Evolutionary conservation across 2,888 invertebrate species (phyloP).

Genomic region (Diaprepes abbreviatus): DNA sequence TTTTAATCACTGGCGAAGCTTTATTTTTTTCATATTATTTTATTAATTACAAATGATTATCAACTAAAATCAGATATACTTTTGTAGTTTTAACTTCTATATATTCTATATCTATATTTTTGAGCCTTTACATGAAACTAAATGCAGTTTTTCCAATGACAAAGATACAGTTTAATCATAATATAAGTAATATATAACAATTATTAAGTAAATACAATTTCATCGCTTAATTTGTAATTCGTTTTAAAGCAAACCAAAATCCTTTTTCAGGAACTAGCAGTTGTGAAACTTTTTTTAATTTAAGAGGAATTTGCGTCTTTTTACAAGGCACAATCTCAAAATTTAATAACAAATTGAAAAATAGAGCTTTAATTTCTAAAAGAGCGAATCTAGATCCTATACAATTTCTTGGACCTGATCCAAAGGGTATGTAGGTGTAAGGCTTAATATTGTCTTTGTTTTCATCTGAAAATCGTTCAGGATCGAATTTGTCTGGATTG

Average conservation of each 20-base stretch:
- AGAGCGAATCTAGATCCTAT: slow-evolving; percentile 68
- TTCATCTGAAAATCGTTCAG: slow-evolving; percentile 57
- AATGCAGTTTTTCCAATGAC: no score
- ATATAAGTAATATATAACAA: no score
- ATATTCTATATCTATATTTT: no score
- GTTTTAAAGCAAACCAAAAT: slow-evolving; percentile 58
- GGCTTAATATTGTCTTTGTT: slow-evolving; percentile 70
- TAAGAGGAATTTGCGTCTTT: slow-evolving; percentile 58
- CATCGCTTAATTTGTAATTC: not conserved
- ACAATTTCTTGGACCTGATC: slow-evolving; percentile 74
- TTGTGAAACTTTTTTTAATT: not conserved
- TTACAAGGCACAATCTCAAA: slow-evolving; percentile 52
- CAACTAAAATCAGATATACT: no score
- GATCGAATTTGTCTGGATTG: slow-evolving; percentile 60
- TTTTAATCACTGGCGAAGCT: no score
- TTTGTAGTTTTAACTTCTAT: no score
- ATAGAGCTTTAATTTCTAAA: slow-evolving; percentile 54
- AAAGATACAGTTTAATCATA: no score
- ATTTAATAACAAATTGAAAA: not conserved
- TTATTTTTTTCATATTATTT: no score
- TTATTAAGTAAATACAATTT: no score
- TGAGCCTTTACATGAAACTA: no score
- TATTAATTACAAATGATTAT: no score
- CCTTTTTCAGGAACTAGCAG: slow-evolving; percentile 53
- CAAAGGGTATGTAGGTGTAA: slow-evolving; percentile 62